A percentile compares a stretch with the other conserved stretches of the same genome.
Conservation (phyloP, 2,888 invertebrate species). For the Bedellia somnulentella region DNA sequence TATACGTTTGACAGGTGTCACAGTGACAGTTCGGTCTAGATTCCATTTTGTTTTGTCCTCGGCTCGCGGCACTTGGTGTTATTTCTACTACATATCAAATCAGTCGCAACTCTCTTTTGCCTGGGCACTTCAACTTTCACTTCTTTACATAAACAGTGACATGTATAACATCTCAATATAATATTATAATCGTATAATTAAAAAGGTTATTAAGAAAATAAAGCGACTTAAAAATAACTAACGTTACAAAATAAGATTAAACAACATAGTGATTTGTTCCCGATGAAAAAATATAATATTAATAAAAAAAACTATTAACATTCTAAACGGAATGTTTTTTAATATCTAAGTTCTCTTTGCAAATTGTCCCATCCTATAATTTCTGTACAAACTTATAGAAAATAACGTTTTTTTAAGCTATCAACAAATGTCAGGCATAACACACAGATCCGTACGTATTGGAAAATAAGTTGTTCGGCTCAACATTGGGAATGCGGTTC, state of each 20-base stretch:
- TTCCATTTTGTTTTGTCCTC: no score
- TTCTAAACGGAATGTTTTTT: slow-evolving; percentile 59
- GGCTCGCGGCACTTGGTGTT: slow-evolving; percentile 30
- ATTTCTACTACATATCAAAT: slow-evolving; percentile 48
- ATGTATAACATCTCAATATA: slow-evolving; percentile 58
- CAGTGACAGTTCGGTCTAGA: no score
- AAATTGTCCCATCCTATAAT: slow-evolving; percentile 59
- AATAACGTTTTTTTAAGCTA: slow-evolving; percentile 54
- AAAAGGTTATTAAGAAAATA: slow-evolving; percentile 48
- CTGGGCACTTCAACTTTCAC: slow-evolving; percentile 40
- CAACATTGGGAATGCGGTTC: slow-evolving; percentile 47
- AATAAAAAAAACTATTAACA: slow-evolving; percentile 53
- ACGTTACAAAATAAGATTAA: slow-evolving; percentile 61
- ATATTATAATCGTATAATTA: slow-evolving; percentile 32
- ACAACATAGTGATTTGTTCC: slow-evolving; percentile 62
- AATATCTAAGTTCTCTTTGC: slow-evolving; percentile 60
- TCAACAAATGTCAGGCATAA: slow-evolving; percentile 50
- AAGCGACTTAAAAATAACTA: slow-evolving; percentile 59
- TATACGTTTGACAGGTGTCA: no score
- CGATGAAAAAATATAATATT: slow-evolving; percentile 51
- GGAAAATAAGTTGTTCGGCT: slow-evolving; percentile 42
- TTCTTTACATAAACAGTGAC: slow-evolving; percentile 56
- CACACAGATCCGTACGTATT: slow-evolving; percentile 45
- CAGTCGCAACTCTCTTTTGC: slow-evolving; percentile 53
- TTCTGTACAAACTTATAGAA: slow-evolving; percentile 58